Base-by-base conservation (phyloP, 2,888 invertebrate species). In the Epiblema foenella region DNA sequence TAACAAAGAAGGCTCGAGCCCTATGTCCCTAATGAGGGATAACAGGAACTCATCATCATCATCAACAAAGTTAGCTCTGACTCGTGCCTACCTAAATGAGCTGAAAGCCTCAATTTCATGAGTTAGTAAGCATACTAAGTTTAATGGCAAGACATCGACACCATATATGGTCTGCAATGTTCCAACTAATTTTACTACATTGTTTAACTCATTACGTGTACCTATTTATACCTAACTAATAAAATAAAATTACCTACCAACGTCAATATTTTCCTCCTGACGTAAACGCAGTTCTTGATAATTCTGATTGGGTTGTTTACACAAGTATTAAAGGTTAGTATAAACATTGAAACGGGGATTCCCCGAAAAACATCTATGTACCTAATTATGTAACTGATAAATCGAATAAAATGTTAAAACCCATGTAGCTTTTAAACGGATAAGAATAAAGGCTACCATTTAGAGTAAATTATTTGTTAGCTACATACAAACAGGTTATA, bases 151-250 rank as follows among this genome's bases (percentile, higher is more conserved):
- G 46, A 8, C 46, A 33, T 33, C 63, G 24, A 51, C 39, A 57
- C 64, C 64, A 29, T 69, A 69, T 12, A 63, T 58, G 39, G 63
- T 10, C 51, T 69, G 57, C 69, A 57, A 57, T 57, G 56, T 59
- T 52, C 24, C 33, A 20, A 46, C 33, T 49, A 17, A 57, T 63
- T 69, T 69, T 69, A 63, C 56, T 10, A 46, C 20, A 60, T n/a
- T n/a, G n/a, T n/a, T n/a, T n/a, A n/a, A n/a, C n/a, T n/a, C n/a
- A n/a, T 54, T 62, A 29, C 46, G 12, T 51, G 46, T 33, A 33
- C 0, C 0, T 24, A 42, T 56, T n/a, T 17, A 57, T 18, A 49
- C 10, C 24, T 49, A 39, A n/a, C 46, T 11, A 49, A 4, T 56
- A n/a, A 15, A n/a, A n/a, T n/a, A n/a, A 24, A 57, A 39, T 18